Conservation (phyloP, 2,888 invertebrate species). For the Oxyscelio sp. region DNA sequence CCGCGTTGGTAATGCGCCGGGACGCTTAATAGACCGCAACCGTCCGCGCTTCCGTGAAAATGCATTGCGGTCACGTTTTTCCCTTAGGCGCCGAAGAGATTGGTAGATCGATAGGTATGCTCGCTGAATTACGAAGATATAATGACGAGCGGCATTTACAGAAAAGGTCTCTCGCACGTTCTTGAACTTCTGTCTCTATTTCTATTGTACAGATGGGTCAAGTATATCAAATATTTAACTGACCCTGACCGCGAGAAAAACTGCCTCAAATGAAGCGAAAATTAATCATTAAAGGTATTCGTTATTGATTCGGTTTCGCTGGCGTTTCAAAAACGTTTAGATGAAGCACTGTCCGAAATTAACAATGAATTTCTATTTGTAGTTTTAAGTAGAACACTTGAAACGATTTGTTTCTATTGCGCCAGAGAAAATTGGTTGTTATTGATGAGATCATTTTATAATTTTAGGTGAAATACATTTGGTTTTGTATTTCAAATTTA, state of each 20-base stretch:
- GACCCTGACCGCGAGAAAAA: conserved; percentile 29
- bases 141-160: conserved; percentile 73
- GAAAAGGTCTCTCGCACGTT: conserved; percentile 69
- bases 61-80: conserved; percentile 80
- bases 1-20: conserved; percentile 62
- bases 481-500: no score
- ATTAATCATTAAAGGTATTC: conserved; percentile 20
- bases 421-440: no score
- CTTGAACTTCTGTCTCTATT: conserved; percentile 55
- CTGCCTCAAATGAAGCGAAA: conserved; percentile 34
- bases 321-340: no score
- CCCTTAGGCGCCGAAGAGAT: conserved; percentile 75
- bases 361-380: no score
- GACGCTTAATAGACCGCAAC: conserved; percentile 74
- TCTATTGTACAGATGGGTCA: conserved; percentile 57
- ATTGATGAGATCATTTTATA: no score
- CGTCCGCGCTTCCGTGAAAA: conserved; percentile 70
- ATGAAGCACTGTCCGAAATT: no score
- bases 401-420: no score
- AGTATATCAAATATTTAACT: conserved; percentile 67
- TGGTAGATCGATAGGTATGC: conserved; percentile 77
- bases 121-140: conserved; percentile 76
- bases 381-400: no score
- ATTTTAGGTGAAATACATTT: no score
- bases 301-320: no score